Evolutionary conservation across 2,888 invertebrate genomes (phyloP).

Genomic region (Baronia brevicornis): DNA sequence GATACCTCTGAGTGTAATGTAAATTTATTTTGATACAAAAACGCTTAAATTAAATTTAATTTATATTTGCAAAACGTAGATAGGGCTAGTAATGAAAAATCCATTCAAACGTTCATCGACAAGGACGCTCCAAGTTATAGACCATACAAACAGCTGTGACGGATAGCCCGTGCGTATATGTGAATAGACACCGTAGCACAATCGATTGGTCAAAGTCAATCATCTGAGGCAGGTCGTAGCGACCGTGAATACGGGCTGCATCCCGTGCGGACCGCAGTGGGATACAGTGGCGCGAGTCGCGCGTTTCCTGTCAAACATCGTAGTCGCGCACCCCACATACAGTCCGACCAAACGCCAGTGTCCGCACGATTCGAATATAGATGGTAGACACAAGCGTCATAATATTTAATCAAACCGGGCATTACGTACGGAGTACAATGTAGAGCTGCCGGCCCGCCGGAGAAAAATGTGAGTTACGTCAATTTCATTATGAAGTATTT

Average conservation of each 20-base stretch:
- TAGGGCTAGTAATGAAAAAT: constrained; percentile 27
- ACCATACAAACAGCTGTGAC: constrained; percentile 38
- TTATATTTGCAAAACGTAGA: no score
- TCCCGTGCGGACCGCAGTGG: constrained; percentile 49
- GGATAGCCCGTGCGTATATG: constrained; percentile 41
- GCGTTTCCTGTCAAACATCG: constrained; percentile 41
- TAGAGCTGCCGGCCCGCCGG: constrained; percentile 60
- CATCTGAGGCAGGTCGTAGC: constrained; percentile 60
- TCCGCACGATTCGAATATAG: constrained; percentile 27
- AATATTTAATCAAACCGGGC: constrained; percentile 34
- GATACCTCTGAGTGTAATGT: no score
- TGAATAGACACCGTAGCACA: constrained; percentile 46
- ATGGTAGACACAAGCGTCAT: constrained; percentile 28
- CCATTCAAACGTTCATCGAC: constrained; percentile 39
- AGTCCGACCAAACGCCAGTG: constrained; percentile 18
- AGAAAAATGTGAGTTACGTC: constrained; percentile 65
- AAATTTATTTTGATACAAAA: no score
- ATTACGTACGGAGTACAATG: constrained; percentile 49
- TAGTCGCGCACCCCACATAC: constrained; percentile 6
- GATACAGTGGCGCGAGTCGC: constrained; percentile 46
- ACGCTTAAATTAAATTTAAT: no score
- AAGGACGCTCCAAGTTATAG: constrained; percentile 41
- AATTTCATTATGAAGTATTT: constrained; percentile 14
- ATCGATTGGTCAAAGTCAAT: constrained; percentile 70
- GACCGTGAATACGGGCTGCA: constrained; percentile 62